These are phyloP conservation scores for Cetonia aurata DNA, from an alignment of 2,888 invertebrate genomes.

Conservation along the genomic window DNA sequence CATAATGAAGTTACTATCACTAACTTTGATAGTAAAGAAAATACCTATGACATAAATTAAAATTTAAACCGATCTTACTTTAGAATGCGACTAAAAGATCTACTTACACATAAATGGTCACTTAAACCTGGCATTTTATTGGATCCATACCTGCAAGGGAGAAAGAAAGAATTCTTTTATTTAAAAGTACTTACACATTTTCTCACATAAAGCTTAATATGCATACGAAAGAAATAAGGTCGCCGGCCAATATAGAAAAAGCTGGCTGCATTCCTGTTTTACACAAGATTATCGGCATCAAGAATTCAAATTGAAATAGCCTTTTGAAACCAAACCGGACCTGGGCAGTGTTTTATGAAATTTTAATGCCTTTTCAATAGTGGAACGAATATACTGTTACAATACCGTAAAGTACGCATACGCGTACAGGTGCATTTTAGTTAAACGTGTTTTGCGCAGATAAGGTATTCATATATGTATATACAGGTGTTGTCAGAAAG, in stretches of 20 bases:
- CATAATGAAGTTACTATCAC: too few relatives aligned
- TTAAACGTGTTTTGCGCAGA: too few relatives aligned
- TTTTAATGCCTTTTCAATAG: too few relatives aligned
- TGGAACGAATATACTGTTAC: too few relatives aligned
- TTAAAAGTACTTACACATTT: constrained; percentile 1
- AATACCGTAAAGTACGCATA: too few relatives aligned
- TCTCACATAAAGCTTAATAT: neutral
- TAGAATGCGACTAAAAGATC: too few relatives aligned
- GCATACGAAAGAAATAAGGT: constrained; percentile 12
- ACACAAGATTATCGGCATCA: constrained; percentile 3
- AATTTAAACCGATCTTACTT: too few relatives aligned
- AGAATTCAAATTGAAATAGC: constrained; percentile 8
- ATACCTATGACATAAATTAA: too few relatives aligned
- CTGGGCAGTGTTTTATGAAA: neutral
- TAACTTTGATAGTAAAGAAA: too few relatives aligned
- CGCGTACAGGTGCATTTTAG: too few relatives aligned
- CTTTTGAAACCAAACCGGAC: constrained; percentile 4
- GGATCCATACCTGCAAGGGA: constrained; percentile 22
- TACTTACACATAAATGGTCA: constrained; percentile 12
- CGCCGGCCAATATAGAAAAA: constrained; percentile 6
- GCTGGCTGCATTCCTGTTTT: constrained; percentile 22
- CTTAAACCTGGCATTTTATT: constrained; percentile 1
- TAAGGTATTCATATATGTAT: too few relatives aligned
- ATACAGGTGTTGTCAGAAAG: too few relatives aligned
- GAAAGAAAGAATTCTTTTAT: neutral